phyloP scores from a whole-genome alignment of 2,888 invertebrate species.

The Agrotis clavis region DNA sequence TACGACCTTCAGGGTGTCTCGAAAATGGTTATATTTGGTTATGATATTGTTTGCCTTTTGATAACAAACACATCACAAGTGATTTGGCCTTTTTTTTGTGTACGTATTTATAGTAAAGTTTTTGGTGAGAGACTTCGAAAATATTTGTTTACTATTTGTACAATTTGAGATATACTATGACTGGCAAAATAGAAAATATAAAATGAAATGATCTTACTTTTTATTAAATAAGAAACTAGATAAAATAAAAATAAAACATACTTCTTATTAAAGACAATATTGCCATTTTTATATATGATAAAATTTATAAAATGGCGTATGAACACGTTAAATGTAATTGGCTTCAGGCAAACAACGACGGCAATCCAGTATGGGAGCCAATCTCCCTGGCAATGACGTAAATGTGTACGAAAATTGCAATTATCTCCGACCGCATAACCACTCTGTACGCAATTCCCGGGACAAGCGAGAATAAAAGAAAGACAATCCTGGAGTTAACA shows the following conservation, averaged over 20 bases:
- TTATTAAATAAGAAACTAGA: not conserved
- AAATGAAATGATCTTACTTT: no score
- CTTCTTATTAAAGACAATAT: not conserved
- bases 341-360: slow-evolving; percentile 9
- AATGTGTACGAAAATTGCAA: slow-evolving; percentile 49
- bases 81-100: not conserved
- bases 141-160: not conserved
- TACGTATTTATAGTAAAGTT: not conserved
- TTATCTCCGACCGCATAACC: slow-evolving; percentile 32
- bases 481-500: slow-evolving; percentile 36
- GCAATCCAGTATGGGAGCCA: slow-evolving; percentile 19
- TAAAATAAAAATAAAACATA: not conserved
- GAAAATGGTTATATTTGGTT: not conserved
- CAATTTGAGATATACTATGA: not conserved
- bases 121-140: not conserved
- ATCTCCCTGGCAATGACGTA: slow-evolving; percentile 36
- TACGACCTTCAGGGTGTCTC: not conserved
- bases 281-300: not conserved
- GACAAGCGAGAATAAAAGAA: slow-evolving; percentile 36
- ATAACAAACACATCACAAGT: not conserved
- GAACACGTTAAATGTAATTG: slow-evolving; percentile 36
- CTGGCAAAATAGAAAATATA: not conserved
- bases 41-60: slow-evolving; percentile 25
- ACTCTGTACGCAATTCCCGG: slow-evolving; percentile 43
- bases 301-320: not conserved